A percentile compares a stretch with the other conserved stretches of the same genome.
These are phyloP conservation scores for Drosophila nr. medialis DNA, from an alignment of 2,888 invertebrate species.

Conservation along the genomic window DNA sequence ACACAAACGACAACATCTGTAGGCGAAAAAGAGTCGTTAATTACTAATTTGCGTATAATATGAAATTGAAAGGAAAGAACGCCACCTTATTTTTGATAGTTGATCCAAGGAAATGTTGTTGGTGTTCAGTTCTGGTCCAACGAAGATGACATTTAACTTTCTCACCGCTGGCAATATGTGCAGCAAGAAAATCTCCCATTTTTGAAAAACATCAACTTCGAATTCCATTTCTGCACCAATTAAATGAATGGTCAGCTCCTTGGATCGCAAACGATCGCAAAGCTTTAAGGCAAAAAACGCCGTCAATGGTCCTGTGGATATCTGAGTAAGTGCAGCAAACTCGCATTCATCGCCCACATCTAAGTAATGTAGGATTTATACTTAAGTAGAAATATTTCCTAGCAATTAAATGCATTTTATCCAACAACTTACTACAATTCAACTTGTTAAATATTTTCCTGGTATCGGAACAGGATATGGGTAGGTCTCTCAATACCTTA, in stretches of 20 bases:
- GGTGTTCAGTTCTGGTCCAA: conserved; percentile 88
- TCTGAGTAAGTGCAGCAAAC: conserved; percentile 88
- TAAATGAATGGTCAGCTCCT: conserved; percentile 80
- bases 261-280: conserved; percentile 66
- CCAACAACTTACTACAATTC: conserved; percentile 65
- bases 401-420: background rate
- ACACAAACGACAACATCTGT: conserved; percentile 86
- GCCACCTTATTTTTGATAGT: conserved; percentile 86
- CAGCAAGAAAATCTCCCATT: conserved; percentile 90
- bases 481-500: conserved; percentile 82
- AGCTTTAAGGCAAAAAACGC: conserved; percentile 87
- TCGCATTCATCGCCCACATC: conserved; percentile 86
- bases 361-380: conserved; percentile 16
- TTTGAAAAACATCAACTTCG: conserved; percentile 88
- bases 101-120: conserved; percentile 86
- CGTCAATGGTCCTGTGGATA: conserved; percentile 88
- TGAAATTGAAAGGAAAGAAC: no score
- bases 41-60: background rate
- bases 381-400: background rate
- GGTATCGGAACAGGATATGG: conserved; percentile 73
- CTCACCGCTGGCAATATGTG: conserved; percentile 87
- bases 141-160: conserved; percentile 87
- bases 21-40: background rate
- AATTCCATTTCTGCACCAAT: conserved; percentile 89
- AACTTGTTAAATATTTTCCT: conserved; percentile 76